A percentile compares a stretch with the other conserved stretches of the same genome.
phyloP scores from a whole-genome alignment of 2,888 invertebrate genomes.

The Scaptomyza reducta region DNA sequence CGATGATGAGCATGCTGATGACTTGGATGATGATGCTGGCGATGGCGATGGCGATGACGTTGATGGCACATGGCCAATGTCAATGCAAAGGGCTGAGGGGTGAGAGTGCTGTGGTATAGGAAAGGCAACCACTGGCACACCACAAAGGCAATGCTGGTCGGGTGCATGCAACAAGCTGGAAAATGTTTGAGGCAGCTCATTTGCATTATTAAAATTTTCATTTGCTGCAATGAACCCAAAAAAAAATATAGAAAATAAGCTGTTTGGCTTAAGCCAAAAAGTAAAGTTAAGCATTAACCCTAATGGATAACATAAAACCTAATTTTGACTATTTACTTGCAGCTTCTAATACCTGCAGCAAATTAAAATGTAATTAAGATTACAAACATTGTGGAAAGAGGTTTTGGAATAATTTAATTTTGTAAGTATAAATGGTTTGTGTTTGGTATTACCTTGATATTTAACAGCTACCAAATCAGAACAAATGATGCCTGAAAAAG shows the following conservation, averaged over 20 bases:
- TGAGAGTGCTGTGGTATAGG: neutral
- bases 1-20: slow-evolving; percentile 52
- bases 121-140: slow-evolving; percentile 13
- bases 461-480: neutral
- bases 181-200: slow-evolving; percentile 53
- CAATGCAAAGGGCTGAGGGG: slow-evolving; percentile 2
- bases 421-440: no score
- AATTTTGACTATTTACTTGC: neutral
- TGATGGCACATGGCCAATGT: slow-evolving; percentile 64
- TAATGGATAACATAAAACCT: slow-evolving; percentile 9
- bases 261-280: slow-evolving; percentile 48
- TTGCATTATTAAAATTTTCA: slow-evolving; percentile 78
- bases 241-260: slow-evolving; percentile 13
- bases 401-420: no score
- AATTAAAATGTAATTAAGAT: no score
- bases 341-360: neutral
- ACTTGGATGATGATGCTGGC: slow-evolving; percentile 15
- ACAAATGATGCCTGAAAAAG: slow-evolving; percentile 15
- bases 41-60: slow-evolving; percentile 35
- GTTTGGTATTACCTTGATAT: no score
- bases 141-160: slow-evolving; percentile 29
- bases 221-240: slow-evolving; percentile 45
- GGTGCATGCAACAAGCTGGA: slow-evolving; percentile 67
- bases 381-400: no score
- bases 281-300: slow-evolving; percentile 21